Evolutionary conservation across 2,888 invertebrate genomes (phyloP), one percentile per base, ranked within the genome.

Genomic region (Dichetophora obliterata): DNA sequence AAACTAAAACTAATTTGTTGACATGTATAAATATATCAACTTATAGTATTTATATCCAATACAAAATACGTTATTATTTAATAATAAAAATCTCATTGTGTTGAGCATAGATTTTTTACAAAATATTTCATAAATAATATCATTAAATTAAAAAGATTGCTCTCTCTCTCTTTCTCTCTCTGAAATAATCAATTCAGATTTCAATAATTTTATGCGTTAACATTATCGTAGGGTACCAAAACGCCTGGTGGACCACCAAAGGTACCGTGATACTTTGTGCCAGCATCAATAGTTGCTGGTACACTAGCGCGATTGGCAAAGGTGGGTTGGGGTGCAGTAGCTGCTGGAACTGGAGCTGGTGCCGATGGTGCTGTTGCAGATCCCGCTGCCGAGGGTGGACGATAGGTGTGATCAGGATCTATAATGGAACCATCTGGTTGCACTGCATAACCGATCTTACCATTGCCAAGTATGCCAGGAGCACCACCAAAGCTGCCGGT

Each of bases 161-260:
- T 14, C 11, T 2, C 9, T 4, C n/a, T n/a, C n/a, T n/a, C n/a
- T n/a, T n/a, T n/a, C n/a, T n/a, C n/a, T n/a, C n/a, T n/a, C n/a
- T n/a, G n/a, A n/a, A n/a, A n/a, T n/a, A n/a, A n/a, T 5, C 27
- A 31, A 31, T 31, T 31, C 34, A 27, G 9, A 73, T 31, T 31
- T 71, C 37, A 76, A 57, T 54, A 9, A 75, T 77, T 78, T 34
- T 59, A 82, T 77, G 79, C 69, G 63, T 83, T 85, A 24, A 80
- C 82, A 80, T 87, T 88, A 79, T 89, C 89, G 78, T 84, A 89
- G 50, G 89, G 89, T 22, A 81, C 81, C 16, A 89, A 83, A 52
- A 89, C 77, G 16, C 89, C 89, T 6, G 89, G 89, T 9, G 89
- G 88, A 11, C 89, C 89, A 4, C 89, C 89, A 70, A 89, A 89